phyloP scores from a whole-genome alignment of 2,797 vertebrate genomes.

The Limnodromus scolopaceus region DNA sequence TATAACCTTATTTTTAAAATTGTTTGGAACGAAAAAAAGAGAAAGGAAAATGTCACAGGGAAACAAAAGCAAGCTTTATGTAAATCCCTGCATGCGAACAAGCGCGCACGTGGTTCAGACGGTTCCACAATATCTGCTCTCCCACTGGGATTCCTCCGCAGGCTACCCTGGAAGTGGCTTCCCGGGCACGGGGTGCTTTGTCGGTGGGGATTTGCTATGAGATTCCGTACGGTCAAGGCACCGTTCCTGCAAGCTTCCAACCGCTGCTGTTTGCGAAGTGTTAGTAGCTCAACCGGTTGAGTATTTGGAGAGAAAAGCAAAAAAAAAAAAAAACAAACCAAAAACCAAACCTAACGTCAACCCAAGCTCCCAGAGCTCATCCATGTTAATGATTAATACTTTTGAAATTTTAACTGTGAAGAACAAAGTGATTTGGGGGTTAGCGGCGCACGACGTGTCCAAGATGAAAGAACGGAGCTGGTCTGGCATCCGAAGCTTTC shows the following conservation, averaged over 20 bases:
- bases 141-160: constrained; percentile 3
- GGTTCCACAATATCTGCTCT: not conserved
- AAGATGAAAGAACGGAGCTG: not conserved
- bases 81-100: not conserved
- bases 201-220: not conserved
- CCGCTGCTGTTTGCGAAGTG: not conserved
- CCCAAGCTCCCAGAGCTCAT: constrained; percentile 14
- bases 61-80: constrained; percentile 29
- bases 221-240: not conserved
- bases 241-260: not conserved
- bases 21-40: constrained; percentile 18
- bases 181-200: not conserved
- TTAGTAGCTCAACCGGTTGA: not conserved
- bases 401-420: constrained; percentile 25
- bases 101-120: not conserved
- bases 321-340: not conserved
- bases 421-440: constrained; percentile 36
- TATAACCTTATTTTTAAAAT: constrained; percentile 43
- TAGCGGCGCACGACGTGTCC: not conserved
- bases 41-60: constrained; percentile 30
- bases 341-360: not conserved
- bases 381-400: constrained; percentile 37
- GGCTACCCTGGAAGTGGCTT: not conserved
- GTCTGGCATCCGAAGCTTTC: not conserved
- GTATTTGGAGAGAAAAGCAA: not conserved